Evolutionary conservation across 2,888 invertebrate genomes (phyloP).

Genomic region (Scaptomyza cyrtandrae): DNA sequence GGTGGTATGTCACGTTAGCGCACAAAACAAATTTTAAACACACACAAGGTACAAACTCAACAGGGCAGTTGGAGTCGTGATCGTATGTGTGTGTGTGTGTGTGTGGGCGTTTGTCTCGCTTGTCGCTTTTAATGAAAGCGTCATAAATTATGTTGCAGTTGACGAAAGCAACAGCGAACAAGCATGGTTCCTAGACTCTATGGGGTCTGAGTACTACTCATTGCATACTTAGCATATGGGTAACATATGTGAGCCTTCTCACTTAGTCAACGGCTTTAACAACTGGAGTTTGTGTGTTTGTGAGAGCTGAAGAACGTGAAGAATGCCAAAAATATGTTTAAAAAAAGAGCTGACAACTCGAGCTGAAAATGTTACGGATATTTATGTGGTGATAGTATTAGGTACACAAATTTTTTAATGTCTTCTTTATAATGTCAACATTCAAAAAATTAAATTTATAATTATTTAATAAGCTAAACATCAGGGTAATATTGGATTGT

Average conservation of each 20-base stretch:
- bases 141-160: conserved; percentile 83
- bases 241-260: conserved; percentile 51
- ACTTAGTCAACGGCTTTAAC: conserved; percentile 25
- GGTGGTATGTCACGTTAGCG: conserved; percentile 17
- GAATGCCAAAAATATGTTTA: conserved; percentile 26
- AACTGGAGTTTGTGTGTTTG: conserved; percentile 22
- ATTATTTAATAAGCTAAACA: no score
- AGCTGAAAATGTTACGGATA: conserved; percentile 27
- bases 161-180: conserved; percentile 78
- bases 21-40: conserved; percentile 62
- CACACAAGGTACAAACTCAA: conserved; percentile 36
- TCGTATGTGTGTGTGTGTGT: conserved; percentile 47
- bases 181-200: conserved; percentile 11
- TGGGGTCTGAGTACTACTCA: conserved; percentile 29
- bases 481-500: no score
- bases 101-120: conserved; percentile 78
- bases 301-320: background rate
- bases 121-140: conserved; percentile 83
- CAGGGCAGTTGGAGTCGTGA: conserved; percentile 13
- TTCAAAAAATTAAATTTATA: no score
- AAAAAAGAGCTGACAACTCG: conserved; percentile 32
- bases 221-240: conserved; percentile 64
- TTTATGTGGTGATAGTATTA: conserved; percentile 14
- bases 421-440: background rate
- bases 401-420: background rate